Evolutionary conservation across 2,888 invertebrate species (phyloP).

Genomic region (Caenorhabditis uteleia): DNA sequence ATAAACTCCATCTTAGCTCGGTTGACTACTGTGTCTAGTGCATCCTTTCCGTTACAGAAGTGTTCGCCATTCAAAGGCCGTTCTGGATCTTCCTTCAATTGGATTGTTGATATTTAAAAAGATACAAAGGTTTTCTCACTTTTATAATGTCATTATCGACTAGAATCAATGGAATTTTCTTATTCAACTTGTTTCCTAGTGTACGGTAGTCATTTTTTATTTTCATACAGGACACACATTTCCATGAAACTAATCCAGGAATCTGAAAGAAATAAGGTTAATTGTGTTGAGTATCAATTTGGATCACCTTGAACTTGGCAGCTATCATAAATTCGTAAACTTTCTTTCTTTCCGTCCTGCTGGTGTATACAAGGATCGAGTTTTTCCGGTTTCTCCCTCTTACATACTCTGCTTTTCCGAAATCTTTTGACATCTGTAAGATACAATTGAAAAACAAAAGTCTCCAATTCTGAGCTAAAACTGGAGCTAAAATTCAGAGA

Average conservation of each 20-base stretch:
- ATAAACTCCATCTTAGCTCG: constrained; percentile 28
- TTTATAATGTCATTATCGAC: constrained; percentile 39
- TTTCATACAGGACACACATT: constrained; percentile 21
- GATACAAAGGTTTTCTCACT: no score
- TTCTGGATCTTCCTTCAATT: constrained; percentile 35
- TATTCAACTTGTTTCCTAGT: constrained; percentile 10
- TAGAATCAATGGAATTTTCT: constrained; percentile 28
- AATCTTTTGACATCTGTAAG: constrained; percentile 12
- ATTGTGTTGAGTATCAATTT: not conserved
- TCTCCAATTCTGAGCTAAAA: not conserved
- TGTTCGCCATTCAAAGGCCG: constrained; percentile 32
- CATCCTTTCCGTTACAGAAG: constrained; percentile 33
- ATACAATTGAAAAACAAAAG: not conserved
- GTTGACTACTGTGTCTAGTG: constrained; percentile 15
- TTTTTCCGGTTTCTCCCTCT: constrained; percentile 24
- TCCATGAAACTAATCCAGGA: constrained; percentile 36
- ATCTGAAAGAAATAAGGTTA: constrained; percentile 5
- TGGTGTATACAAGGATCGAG: constrained; percentile 15
- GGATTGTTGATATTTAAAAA: not conserved
- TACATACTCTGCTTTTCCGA: constrained; percentile 24
- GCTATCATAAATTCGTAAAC: constrained; percentile 39
- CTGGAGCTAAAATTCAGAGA: not conserved
- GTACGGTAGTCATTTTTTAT: constrained; percentile 28
- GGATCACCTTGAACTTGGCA: constrained; percentile 25
- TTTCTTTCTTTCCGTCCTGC: constrained; percentile 9